Conservation (phyloP, 2,113 vertebrate genomes). For the Accipiter virgatus region DNA sequence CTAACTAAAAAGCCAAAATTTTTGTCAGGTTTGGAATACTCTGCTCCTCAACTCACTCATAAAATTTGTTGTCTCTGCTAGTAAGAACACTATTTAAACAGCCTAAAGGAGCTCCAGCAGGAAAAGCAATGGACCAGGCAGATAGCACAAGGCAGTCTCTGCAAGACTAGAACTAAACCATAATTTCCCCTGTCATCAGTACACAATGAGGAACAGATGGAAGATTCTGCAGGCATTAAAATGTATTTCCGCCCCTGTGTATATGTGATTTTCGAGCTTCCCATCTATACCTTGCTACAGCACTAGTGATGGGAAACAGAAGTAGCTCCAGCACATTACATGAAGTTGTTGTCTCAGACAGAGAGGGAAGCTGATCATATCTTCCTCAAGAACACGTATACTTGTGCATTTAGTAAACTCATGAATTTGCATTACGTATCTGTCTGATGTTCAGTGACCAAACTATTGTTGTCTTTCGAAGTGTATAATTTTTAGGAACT, state of each 20-base stretch:
- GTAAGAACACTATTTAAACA: not conserved
- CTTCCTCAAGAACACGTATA: not conserved
- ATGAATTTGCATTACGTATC: not conserved
- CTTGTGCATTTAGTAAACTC: not conserved
- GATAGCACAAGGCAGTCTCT: not conserved
- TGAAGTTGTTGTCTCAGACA: not conserved
- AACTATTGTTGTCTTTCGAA: not conserved
- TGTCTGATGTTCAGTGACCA: not conserved
- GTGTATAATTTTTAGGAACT: not conserved
- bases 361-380: not conserved
- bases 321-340: not conserved
- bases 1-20: not conserved
- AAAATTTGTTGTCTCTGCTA: not conserved
- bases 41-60: not conserved
- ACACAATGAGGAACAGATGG: not conserved
- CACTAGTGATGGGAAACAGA: not conserved
- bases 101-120: not conserved
- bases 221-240: not conserved
- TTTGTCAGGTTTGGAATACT: not conserved
- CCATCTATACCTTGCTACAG: not conserved
- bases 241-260: not conserved
- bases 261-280: not conserved
- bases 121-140: not conserved
- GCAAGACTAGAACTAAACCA: not conserved
- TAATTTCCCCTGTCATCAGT: not conserved